Evolutionary conservation across 1,140 invertebrate species (phyloP), one percentile per base, ranked within the genome.

Genomic region (Macrotrachela quadricornifera): DNA sequence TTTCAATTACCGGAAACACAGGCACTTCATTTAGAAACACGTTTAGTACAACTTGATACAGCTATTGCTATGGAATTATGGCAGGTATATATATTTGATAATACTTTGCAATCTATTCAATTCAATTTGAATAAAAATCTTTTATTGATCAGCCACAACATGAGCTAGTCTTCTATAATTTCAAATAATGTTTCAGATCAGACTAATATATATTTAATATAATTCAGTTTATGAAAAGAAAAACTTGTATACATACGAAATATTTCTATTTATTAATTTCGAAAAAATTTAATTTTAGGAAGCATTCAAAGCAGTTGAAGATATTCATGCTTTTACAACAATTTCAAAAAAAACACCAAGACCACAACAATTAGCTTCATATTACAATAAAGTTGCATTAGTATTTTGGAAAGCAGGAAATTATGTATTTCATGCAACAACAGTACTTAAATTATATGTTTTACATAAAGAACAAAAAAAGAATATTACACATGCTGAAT

Each of bases 361-460:
- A 15, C 85, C 87, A 1, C 86, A 91, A 65, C 84, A 90, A 16
- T 92, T 94, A 86, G 87, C 88, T 6, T 92, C 91, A 64, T 96
- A 95, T 65, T 95, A 92, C 63, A 84, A 90, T 59, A 94, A 97
- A 66, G 69, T 97, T 14, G 85, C 91, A 0, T 80, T 99, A 65
- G 91, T 99, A 0, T 97, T 99, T 68, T 95, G 87, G 82, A 97
- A 99, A 69, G 88, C 90, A 41, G 90, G 88, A 1, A 95, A 96
- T 68, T 83, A 85, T 58, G 71, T 99, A 14, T 99, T 97, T 74
- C 94, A 99, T 71, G 90, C 94, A 0, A 86, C 88, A 10, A 90
- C 94, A 3, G 68, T 95, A 6, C 80, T 96, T 39, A 90, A 90
- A 61, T 75, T 94, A 0, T 84, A 92, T 67, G 83, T 88, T 64